Evolutionary conservation across 2,113 vertebrate species (phyloP).

Genomic region (Pteropus alecto): DNA sequence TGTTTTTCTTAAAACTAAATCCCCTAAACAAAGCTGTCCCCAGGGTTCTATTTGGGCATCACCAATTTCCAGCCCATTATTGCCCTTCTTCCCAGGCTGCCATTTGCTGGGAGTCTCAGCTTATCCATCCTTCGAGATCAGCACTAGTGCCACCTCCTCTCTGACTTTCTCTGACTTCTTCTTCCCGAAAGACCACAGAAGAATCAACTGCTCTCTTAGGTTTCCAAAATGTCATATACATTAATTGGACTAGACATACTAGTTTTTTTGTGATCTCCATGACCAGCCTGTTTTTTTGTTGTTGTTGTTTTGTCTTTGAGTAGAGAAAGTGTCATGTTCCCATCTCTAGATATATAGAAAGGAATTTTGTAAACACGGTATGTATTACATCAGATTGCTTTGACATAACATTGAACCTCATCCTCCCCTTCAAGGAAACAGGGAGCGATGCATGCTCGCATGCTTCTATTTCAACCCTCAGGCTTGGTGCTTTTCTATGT

Average conservation of each 20-base stretch:
- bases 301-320: not conserved
- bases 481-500: not conserved
- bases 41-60: not conserved
- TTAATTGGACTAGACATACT: not conserved
- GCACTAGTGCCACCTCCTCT: not conserved
- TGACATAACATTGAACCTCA: not conserved
- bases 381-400: not conserved
- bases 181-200: not conserved
- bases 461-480: not conserved
- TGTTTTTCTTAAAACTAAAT: not conserved
- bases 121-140: not conserved
- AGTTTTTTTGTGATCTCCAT: not conserved
- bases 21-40: not conserved
- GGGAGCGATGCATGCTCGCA: not conserved
- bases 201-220: not conserved
- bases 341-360: not conserved
- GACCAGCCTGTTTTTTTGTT: not conserved
- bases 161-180: not conserved
- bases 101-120: not conserved
- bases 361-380: not conserved
- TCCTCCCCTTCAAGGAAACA: not conserved
- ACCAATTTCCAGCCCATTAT: not conserved
- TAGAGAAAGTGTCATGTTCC: not conserved
- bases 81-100: not conserved
- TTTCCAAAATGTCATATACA: not conserved